Evolutionary conservation across 2,888 invertebrate species (phyloP).

Genomic region (Hetaerina titia): DNA sequence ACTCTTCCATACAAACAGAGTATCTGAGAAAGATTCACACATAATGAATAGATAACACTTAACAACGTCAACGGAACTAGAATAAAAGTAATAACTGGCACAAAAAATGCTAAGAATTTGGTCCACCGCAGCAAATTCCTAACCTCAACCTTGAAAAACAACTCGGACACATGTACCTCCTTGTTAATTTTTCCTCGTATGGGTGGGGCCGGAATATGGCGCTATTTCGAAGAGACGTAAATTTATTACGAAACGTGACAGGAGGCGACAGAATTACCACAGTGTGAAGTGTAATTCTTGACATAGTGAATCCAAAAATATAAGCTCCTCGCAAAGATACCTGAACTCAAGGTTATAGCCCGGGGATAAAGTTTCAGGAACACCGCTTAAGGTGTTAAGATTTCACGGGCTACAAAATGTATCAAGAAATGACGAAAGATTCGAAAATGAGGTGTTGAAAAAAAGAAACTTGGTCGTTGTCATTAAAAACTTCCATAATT

Average conservation of each 20-base stretch:
- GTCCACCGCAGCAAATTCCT: not conserved
- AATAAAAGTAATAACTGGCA: too few species aligned
- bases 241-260: slow-evolving; percentile 5
- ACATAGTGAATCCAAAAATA: not conserved
- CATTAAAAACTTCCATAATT: too few species aligned
- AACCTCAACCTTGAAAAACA: not conserved
- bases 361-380: not conserved
- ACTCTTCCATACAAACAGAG: too few species aligned
- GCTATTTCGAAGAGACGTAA: not conserved
- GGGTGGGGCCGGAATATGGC: not conserved
- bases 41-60: too few species aligned
- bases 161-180: not conserved
- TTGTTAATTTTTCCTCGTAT: not conserved
- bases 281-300: not conserved
- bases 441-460: too few species aligned
- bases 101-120: too few species aligned
- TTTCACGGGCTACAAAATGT: not conserved
- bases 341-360: not conserved
- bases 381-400: not conserved
- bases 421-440: not conserved
- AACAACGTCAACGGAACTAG: too few species aligned
- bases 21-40: too few species aligned
- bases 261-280: not conserved
- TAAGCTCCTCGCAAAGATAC: not conserved
- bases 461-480: too few species aligned